Percentiles rank a stretch among this genome's conserved stretches.
Evolutionary conservation across 2,797 vertebrate species (phyloP).

Genomic region (Ctenochaetus hawaiiensis): DNA sequence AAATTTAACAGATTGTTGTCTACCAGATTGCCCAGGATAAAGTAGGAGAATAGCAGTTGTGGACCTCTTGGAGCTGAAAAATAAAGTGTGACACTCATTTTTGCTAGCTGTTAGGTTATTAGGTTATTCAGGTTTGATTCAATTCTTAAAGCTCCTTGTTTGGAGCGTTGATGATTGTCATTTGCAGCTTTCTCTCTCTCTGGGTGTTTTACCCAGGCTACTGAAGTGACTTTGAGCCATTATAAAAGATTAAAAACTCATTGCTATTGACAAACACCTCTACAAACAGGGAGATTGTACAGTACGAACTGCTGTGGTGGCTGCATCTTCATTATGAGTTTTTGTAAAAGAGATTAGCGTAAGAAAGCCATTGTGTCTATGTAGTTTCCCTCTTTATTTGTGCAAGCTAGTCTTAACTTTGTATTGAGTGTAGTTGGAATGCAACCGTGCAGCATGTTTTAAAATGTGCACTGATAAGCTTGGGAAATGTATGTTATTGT

Average conservation of each 20-base stretch:
- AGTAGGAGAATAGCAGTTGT: constrained; percentile 56
- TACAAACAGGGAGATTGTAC: constrained; percentile 73
- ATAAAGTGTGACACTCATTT: constrained; percentile 76
- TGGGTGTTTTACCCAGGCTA: constrained; percentile 75
- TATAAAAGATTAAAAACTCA: constrained; percentile 64
- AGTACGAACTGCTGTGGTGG: constrained; percentile 65
- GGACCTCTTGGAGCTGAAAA: constrained; percentile 46
- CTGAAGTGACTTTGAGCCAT: constrained; percentile 84
- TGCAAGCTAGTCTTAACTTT: constrained; percentile 88
- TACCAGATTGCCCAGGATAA: constrained; percentile 44
- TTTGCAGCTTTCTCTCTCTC: constrained; percentile 89
- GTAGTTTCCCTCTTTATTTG: constrained; percentile 62
- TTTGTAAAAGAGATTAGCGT: constrained; percentile 74
- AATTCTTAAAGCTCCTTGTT: constrained; percentile 79
- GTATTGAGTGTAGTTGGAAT: constrained; percentile 91
- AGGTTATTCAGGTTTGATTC: constrained; percentile 95
- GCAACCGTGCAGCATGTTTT: constrained; percentile 94
- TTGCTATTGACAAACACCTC: constrained; percentile 62
- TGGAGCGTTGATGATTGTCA: constrained; percentile 90
- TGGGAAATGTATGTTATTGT: constrained; percentile 90
- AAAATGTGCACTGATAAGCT: constrained; percentile 93
- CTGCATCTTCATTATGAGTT: constrained; percentile 60
- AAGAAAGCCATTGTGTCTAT: constrained; percentile 72
- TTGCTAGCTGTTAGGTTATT: constrained; percentile 73
- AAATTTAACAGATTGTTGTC: constrained; percentile 35